A percentile compares a stretch with the other conserved stretches of the same genome.
phyloP scores from a whole-genome alignment of 2,888 invertebrate genomes.

The Deilephila elpenor region DNA sequence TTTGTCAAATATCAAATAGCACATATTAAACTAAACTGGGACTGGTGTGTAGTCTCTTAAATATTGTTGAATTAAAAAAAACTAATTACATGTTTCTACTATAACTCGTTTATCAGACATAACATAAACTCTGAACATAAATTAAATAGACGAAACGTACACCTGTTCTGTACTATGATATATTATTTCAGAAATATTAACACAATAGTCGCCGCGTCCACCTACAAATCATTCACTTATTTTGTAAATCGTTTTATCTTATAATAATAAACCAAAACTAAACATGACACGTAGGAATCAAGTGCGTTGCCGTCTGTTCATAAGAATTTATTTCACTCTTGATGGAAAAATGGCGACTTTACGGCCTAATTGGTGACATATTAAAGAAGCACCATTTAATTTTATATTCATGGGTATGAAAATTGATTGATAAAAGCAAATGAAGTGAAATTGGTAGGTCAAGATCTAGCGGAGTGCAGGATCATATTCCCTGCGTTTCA shows the following conservation, averaged over 20 bases:
- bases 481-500: no score
- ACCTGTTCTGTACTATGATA: slow-evolving; percentile 43
- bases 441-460: no score
- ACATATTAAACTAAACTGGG: background rate
- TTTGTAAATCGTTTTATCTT: slow-evolving; percentile 3
- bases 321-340: background rate
- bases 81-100: background rate
- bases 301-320: background rate
- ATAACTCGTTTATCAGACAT: background rate
- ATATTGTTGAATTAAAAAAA: no score
- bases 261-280: background rate
- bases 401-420: no score
- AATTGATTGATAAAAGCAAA: no score
- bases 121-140: slow-evolving; percentile 1
- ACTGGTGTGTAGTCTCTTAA: no score
- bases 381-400: no score
- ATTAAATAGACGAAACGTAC: slow-evolving; percentile 36
- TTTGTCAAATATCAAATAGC: background rate
- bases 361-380: no score
- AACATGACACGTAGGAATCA: background rate
- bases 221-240: slow-evolving; percentile 41
- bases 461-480: no score
- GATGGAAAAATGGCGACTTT: background rate
- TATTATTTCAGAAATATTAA: slow-evolving; percentile 42
- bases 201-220: slow-evolving; percentile 42